Base-by-base conservation (phyloP, 2,797 vertebrate species). In the Sebastiscus tertius region DNA sequence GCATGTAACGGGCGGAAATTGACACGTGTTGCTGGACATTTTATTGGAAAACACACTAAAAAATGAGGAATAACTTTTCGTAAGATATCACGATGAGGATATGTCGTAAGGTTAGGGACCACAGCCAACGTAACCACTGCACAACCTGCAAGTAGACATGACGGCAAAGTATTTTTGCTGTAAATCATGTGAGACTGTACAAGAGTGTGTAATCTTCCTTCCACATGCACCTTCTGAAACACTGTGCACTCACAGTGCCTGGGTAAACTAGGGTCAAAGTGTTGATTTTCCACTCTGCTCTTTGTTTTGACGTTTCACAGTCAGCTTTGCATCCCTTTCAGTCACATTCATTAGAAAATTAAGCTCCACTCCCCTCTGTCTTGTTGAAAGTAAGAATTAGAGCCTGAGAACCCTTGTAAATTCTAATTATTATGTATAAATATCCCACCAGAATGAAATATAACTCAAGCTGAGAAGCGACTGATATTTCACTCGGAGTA, bases 401-500 rank as follows among this genome's bases (percentile, higher is more conserved):
- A 82, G 73, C 75, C 26, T n/a, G 26, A 68, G 68, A 82, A 69
- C 33, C 33, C 75, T 89, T 83, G 79, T 75, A 86, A 77, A 87
- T 77, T 90, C 20, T 71, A 86, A 85, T 88, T 86, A 82, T 85
- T 82, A 71, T 81, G 67, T 72, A 68, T 72, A 86, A 91, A 86
- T 75, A 82, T 81, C 63, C 81, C 54, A 22, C 24, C 55, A 68
- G 72, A 84, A 81, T 84, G 63, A 87, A 90, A 89, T 82, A 60
- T 58, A 83, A 82, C 63, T 49, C 61, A 56, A 68, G 66, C 63
- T 65, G 67, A 86, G 79, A 90, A 77, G 73, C 18, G 42, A 72
- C 80, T 64, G 66, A 84, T 90, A 89, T 92, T 92, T 89, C 63
- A 83, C 77, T 87, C 24, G 39, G 68, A 88, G 85, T 36, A 52